A percentile compares a stretch with the other conserved stretches of the same genome.
These are phyloP conservation scores for Cygnus atratus DNA, from an alignment of 2,113 vertebrate genomes.

Conservation along the genomic window DNA sequence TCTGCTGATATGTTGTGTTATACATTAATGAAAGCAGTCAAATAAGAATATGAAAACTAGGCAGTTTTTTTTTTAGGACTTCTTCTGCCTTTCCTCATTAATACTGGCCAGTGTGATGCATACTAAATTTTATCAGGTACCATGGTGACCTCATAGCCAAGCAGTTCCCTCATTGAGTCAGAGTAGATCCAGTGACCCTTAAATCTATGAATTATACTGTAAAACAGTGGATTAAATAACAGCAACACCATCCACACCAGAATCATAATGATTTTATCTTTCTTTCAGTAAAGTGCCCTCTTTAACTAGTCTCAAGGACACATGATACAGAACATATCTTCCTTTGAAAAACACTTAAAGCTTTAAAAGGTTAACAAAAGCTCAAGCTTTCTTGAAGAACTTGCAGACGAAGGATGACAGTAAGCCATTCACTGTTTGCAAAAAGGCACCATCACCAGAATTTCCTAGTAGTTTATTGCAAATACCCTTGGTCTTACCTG, in stretches of 20 bases:
- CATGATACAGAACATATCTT: background rate
- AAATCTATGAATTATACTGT: background rate
- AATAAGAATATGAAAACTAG: background rate
- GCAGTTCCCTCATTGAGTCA: background rate
- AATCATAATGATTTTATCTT: background rate
- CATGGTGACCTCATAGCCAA: background rate
- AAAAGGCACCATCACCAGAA: background rate
- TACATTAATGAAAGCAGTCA: background rate
- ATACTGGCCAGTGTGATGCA: background rate
- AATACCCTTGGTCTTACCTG: background rate
- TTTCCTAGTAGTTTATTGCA: background rate
- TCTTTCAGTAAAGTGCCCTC: background rate
- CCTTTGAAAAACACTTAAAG: background rate
- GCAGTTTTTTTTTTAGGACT: background rate
- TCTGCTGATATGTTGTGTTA: background rate
- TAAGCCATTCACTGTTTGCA: background rate
- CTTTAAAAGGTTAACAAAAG: background rate
- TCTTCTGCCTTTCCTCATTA: background rate
- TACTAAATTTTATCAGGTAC: background rate
- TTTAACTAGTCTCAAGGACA: background rate
- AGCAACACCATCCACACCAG: background rate
- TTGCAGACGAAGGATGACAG: background rate
- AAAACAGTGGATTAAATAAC: background rate
- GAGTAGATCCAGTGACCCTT: background rate
- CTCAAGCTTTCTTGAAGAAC: background rate